A percentile compares a stretch with the other conserved stretches of the same genome.
phyloP scores from a whole-genome alignment of 2,797 vertebrate genomes.

The Salarias fasciatus region DNA sequence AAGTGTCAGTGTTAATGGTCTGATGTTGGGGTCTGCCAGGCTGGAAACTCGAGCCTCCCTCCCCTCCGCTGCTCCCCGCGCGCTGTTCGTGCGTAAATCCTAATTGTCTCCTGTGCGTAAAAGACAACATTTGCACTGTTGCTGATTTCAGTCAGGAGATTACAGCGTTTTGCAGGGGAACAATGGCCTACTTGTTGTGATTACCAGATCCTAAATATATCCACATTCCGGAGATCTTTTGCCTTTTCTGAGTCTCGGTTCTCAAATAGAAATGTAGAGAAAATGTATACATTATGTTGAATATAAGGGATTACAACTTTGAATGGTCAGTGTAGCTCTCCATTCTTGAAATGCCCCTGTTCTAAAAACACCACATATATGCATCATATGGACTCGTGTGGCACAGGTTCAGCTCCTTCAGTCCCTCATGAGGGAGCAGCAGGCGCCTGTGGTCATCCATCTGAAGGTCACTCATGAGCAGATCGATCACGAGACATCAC shows the following conservation, averaged over 20 bases:
- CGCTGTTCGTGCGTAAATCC: conserved; percentile 37
- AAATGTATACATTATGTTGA: too few species aligned
- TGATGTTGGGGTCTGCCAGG: conserved; percentile 55
- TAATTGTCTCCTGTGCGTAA: conserved; percentile 50
- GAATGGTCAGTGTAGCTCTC: too few species aligned
- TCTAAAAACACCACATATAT: conserved; percentile 9
- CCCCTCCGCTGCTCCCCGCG: not conserved
- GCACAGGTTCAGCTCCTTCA: conserved; percentile 13
- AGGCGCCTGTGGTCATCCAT: conserved; percentile 41
- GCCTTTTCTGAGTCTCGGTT: conserved; percentile 24
- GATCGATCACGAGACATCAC: too few species aligned
- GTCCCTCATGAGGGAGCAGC: conserved; percentile 37
- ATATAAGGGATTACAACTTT: too few species aligned
- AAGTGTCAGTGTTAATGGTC: conserved; percentile 64
- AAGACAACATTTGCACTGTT: conserved; percentile 33
- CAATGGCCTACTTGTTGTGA: conserved; percentile 69
- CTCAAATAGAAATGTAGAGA: not conserved
- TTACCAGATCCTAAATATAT: conserved; percentile 53
- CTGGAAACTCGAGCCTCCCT: conserved; percentile 51
- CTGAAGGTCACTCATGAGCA: conserved; percentile 75
- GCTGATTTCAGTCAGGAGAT: conserved; percentile 61
- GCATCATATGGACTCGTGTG: conserved; percentile 5
- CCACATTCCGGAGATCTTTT: conserved; percentile 30
- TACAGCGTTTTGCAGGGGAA: conserved; percentile 50
- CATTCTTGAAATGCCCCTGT: not conserved